Percentiles rank a stretch among this genome's conserved stretches.
Conservation (phyloP, 2,888 invertebrate genomes). For the Drosophila parthenogenetica region DNA sequence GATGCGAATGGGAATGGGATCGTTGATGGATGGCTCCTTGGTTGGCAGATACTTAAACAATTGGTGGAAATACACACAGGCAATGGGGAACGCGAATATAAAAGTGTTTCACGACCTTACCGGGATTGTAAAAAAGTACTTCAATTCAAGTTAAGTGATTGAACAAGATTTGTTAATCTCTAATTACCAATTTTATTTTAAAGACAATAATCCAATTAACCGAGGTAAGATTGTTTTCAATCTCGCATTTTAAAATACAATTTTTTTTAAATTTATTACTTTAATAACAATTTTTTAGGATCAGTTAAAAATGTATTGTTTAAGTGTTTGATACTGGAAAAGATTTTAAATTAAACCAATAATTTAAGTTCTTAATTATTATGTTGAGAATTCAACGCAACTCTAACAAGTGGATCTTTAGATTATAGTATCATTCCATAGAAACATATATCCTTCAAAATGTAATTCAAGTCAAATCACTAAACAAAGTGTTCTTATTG, state of each 20-base stretch:
- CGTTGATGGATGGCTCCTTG: conserved; percentile 34
- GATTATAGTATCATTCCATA: conserved; percentile 4
- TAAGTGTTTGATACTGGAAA: too few relatives aligned
- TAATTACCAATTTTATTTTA: too few relatives aligned
- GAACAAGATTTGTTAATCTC: background rate
- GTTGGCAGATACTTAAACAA: conserved; percentile 32
- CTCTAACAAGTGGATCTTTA: background rate
- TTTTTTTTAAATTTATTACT: too few relatives aligned
- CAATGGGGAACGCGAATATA: background rate
- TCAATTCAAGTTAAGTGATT: background rate
- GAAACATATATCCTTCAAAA: conserved; percentile 13
- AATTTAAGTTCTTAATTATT: too few relatives aligned
- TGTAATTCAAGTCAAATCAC: conserved; percentile 40
- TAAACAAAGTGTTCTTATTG: conserved; percentile 30
- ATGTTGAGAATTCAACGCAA: background rate
- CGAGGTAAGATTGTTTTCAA: too few relatives aligned
- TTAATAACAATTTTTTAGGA: too few relatives aligned
- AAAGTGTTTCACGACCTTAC: conserved; percentile 21
- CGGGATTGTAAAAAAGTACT: background rate
- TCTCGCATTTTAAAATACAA: too few relatives aligned
- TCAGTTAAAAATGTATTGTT: too few relatives aligned
- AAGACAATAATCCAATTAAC: too few relatives aligned
- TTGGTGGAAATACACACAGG: background rate
- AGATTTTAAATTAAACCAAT: too few relatives aligned
- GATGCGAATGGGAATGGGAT: conserved; percentile 11